phyloP scores from a whole-genome alignment of 2,113 vertebrate species.

The Neopipo cinnamomea region DNA sequence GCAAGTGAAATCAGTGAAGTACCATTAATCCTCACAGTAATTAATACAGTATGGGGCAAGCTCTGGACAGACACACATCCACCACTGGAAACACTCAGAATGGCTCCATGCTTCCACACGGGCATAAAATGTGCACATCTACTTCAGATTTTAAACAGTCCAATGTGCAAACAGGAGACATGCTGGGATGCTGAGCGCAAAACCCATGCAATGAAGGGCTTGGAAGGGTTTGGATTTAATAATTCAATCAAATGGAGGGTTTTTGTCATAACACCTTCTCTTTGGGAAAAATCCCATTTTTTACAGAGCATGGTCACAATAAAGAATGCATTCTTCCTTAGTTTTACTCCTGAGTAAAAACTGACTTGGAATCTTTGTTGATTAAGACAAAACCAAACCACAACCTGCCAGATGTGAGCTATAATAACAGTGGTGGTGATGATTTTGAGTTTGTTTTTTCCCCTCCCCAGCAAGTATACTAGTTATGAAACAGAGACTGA shows the following conservation, averaged over 20 bases:
- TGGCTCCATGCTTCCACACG: neutral
- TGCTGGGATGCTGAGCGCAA: neutral
- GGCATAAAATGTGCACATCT: neutral
- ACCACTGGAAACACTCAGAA: neutral
- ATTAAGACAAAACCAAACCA: neutral
- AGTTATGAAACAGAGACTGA: slow-evolving; percentile 24
- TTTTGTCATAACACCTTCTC: neutral
- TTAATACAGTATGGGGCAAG: neutral
- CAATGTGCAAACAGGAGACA: neutral
- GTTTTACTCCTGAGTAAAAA: neutral
- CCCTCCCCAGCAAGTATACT: neutral
- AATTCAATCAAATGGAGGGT: neutral
- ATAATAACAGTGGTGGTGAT: neutral
- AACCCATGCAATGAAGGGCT: neutral
- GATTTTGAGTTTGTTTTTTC: neutral
- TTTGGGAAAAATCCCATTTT: neutral
- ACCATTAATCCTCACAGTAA: neutral
- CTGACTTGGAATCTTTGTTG: neutral
- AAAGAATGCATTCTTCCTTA: neutral
- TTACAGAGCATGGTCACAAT: neutral
- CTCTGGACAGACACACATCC: neutral
- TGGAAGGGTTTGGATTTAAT: neutral
- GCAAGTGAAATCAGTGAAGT: neutral
- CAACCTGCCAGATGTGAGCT: neutral
- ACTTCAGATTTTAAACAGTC: neutral